Conservation (phyloP, 2,888 invertebrate genomes). For the Andrena marginata region DNA sequence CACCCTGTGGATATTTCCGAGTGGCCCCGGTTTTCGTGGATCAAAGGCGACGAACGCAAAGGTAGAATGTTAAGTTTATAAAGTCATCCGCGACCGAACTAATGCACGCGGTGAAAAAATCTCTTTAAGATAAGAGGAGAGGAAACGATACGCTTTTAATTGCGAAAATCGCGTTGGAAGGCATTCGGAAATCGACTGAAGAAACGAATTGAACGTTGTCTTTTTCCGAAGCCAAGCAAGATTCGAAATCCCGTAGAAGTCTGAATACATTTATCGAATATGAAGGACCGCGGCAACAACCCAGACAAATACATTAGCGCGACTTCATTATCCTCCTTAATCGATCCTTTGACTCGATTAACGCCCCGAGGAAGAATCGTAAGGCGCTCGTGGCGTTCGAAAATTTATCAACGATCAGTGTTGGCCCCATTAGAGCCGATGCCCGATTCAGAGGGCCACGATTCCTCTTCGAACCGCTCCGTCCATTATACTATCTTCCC, state of each 20-base stretch:
- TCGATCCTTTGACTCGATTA: conserved; percentile 64
- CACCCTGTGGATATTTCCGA: conserved; percentile 38
- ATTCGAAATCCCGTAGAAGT: no score
- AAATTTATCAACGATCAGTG: conserved; percentile 76
- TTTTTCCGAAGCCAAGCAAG: no score
- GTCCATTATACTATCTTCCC: conserved; percentile 84
- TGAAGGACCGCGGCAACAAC: neutral
- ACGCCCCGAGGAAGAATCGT: conserved; percentile 58
- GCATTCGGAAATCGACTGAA: no score
- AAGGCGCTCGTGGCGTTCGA: conserved; percentile 67
- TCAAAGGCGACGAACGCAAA: conserved; percentile 49
- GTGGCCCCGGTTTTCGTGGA: conserved; percentile 56
- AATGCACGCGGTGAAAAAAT: no score
- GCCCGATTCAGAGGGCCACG: conserved; percentile 58
- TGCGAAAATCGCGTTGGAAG: no score
- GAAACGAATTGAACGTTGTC: no score
- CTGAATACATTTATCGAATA: no score
- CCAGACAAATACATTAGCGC: conserved; percentile 25
- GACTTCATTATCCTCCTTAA: conserved; percentile 45
- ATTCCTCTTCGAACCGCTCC: conserved; percentile 58
- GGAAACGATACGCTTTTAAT: no score
- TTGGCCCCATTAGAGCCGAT: conserved; percentile 76
- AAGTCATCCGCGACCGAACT: no score
- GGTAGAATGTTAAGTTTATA: no score
- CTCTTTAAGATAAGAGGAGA: no score